Percentiles rank a stretch among this genome's conserved stretches.
Conservation (phyloP, 2,113 vertebrate species). For the Eleginops maclovinus region DNA sequence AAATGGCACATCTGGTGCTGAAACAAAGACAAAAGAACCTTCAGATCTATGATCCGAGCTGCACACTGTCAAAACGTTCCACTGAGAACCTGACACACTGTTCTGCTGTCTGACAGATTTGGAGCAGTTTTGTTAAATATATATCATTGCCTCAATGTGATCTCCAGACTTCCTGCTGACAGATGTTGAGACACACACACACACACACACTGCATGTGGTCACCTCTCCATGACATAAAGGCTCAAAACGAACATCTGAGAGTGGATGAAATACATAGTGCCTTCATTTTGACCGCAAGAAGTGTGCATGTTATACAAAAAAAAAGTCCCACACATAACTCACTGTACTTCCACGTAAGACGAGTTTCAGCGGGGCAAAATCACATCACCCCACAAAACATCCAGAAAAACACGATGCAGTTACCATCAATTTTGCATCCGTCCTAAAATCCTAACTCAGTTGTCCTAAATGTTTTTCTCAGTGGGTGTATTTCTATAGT, state of each 20-base stretch:
- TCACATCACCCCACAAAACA: not conserved
- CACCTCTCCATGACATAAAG: constrained; percentile 1
- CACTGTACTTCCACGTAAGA: too few species aligned
- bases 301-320: not conserved
- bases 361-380: not conserved
- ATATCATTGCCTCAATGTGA: constrained; percentile 42
- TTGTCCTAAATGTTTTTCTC: constrained; percentile 12
- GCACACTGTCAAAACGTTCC: constrained; percentile 22
- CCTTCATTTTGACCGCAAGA: not conserved
- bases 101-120: constrained; percentile 66
- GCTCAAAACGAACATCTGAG: constrained; percentile 7
- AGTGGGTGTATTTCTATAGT: not conserved
- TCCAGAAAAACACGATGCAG: not conserved
- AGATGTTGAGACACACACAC: not conserved
- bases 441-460: constrained; percentile 22
- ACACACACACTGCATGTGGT: constrained; percentile 30
- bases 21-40: not conserved
- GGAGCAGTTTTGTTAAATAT: constrained; percentile 61
- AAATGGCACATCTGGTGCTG: not conserved
- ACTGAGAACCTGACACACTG: constrained; percentile 21
- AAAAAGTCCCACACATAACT: too few species aligned
- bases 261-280: not conserved
- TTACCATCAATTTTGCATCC: not conserved
- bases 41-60: constrained; percentile 17
- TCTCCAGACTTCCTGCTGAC: constrained; percentile 31